Evolutionary conservation across 1,140 invertebrate genomes (phyloP), one percentile per base, ranked within the genome.

Genomic region (Centruroides sculpturatus): DNA sequence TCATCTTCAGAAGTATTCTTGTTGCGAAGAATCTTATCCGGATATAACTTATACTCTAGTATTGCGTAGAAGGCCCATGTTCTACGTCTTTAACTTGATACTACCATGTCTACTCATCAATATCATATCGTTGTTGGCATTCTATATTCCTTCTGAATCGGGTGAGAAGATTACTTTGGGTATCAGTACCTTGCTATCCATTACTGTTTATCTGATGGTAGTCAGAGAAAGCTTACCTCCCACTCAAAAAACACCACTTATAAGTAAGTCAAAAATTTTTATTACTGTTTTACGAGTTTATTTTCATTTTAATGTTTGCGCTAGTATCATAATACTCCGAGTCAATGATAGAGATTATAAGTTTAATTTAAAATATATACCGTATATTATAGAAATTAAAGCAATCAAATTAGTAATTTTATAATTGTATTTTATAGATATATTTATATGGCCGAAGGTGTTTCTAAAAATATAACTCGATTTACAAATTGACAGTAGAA

Each of bases 101-200:
- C 70, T 79, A 23, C 80, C 80, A 11, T 81, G 80, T 66, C 73
- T 80, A 56, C 79, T 80, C 77, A 74, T 81, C 70, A 79, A 78
- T 6, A 71, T 72, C 7, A 68, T 81, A n/a, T 78, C 78, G 5
- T 69, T 81, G 36, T 68, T 81, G 1, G 79, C 79, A 35, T 81
- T 81, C 69, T 80, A 77, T 69, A 68, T 81, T 35, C 79, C 79
- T 23, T 78, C 80, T 0, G 79, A 81, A 63, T 75, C 74, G 11
- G 79, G 80, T 3, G 79, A 81, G 67, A 81, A 81, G 66, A 76
- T 81, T 35, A 75, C 78, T 5, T 73, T 81, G 5, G 78, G 79
- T 49, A 70, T 81, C 57, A 80, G 79, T 10, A 77, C 81, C 34
- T 70, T 81, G 5, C 69, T 81, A 6, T 77, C 80, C 3, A 78